Evolutionary conservation across 2,797 vertebrate species (phyloP), one percentile per base, ranked within the genome.

Genomic region (Acestrorhynchus altus): DNA sequence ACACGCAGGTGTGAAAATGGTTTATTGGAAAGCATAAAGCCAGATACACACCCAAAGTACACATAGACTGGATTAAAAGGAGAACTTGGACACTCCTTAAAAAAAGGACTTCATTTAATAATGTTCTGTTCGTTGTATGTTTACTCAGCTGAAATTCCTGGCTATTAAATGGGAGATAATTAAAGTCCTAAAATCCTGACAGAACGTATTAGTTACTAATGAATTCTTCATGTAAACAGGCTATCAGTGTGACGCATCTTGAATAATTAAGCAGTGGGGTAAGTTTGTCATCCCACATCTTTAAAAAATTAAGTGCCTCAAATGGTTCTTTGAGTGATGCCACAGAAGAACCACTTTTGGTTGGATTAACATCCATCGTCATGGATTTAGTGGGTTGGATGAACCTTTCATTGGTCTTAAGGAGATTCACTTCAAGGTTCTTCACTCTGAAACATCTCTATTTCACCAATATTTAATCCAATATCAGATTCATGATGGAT

Each of bases 241-340:
- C 47, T 44, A 68, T n/a, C 12, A 28, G 42, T 40, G 5, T 52
- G 35, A 49, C n/a, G n/a, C n/a, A n/a, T n/a, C 2, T 35, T 35
- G 6, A 35, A 70, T 63, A 74, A 80, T 75, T 70, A 64, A 76
- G 40, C 57, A 54, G 28, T 20, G 28, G 31, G 12, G 26, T n/a
- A 75, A 26, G 66, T 74, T 39, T 70, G 65, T 46, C 22, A 54
- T 51, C 54, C 57, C 57, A 35, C 31, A 2, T 35, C 6, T 6
- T 35, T 35, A 35, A 35, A 35, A 35, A 2, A 35, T 35, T 2
- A 35, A 35, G 31, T 35, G 31, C 31, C 6, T 35, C 31, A 35
- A 35, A 35, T 35, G 31, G 31, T 35, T 35, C 31, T 35, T 35
- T 35, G 31, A 35, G 31, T 35, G 31, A 35, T 35, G 31, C 31